Evolutionary conservation across 2,888 invertebrate species (phyloP).

Genomic region (Sarcophaga caerulescens): DNA sequence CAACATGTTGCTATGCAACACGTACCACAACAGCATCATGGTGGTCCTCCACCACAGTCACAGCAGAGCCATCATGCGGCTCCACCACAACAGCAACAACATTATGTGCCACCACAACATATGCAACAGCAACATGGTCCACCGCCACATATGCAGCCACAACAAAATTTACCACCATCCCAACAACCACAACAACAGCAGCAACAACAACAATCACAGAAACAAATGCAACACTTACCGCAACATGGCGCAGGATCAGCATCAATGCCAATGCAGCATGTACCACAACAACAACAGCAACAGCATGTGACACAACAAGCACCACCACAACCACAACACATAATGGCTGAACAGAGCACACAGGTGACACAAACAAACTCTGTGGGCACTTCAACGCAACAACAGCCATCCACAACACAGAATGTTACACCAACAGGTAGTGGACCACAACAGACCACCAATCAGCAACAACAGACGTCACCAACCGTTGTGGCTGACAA

Average conservation of each 20-base stretch:
- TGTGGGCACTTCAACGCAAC: conserved; percentile 59
- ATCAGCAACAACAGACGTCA: conserved; percentile 50
- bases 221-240: conserved; percentile 69
- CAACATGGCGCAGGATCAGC: conserved; percentile 62
- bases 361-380: conserved; percentile 63
- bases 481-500: conserved; percentile 48
- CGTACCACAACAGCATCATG: conserved; percentile 73
- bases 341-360: conserved; percentile 52
- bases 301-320: conserved; percentile 70
- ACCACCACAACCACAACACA: conserved; percentile 72
- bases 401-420: conserved; percentile 58
- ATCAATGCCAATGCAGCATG: conserved; percentile 70
- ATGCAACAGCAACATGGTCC: conserved; percentile 69
- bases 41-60: conserved; percentile 70
- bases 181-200: conserved; percentile 73
- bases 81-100: conserved; percentile 69
- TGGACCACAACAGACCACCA: conserved; percentile 42
- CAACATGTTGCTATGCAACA: conserved; percentile 72
- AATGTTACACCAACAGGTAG: conserved; percentile 52
- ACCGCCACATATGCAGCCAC: conserved; percentile 70
- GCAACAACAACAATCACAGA: conserved; percentile 71
- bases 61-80: conserved; percentile 72
- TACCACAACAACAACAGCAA: conserved; percentile 62
- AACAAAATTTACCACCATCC: conserved; percentile 65
- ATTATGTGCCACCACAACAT: conserved; percentile 68